Evolutionary conservation across 2,888 invertebrate species (phyloP), one percentile per base, ranked within the genome.

Genomic region (Leptinotarsa rubiginosa): DNA sequence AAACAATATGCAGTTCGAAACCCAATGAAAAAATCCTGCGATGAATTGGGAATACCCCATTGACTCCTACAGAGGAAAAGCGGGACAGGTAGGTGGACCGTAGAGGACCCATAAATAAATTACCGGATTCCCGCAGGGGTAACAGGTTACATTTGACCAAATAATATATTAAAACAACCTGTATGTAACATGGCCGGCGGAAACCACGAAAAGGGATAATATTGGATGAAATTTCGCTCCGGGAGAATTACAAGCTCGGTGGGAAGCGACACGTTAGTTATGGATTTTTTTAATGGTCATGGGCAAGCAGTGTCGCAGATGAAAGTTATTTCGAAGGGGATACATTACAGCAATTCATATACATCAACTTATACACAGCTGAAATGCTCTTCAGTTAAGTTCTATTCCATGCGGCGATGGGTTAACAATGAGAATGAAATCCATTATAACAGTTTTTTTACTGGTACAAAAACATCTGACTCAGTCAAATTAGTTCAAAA

Each of bases 91-190:
- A 59, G 70, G 10, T 56, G 56, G 7, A 50, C 10, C 20, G 56
- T 20, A 22, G 56, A 56, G 15, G 70, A 47, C 52, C 54, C 5
- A 52, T 71, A 71, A 71, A 71, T 71, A 71, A 66, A 65, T 71
- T 65, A 71, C 47, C n/a, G 47, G 31, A 56, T 47, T 52, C 66
- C 71, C 71, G 54, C 7, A 12, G 71, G 66, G 71, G 65, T 18
- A 71, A 71, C 71, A 65, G 71, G 71, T 65, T 71, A 49, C 66
- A 66, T 66, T 72, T 62, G 72, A 49, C 59, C 47, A 31, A 72
- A 54, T 68, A 67, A 67, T 72, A 67, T 62, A 72, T 68, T 67
- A 62, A 72, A 72, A 72, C 67, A 68, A 67, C 68, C 67, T 62
- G 62, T 49, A 66, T 20, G 52, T 56, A 56, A 56, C 22, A 56